Evolutionary conservation across 2,888 invertebrate genomes (phyloP).

Genomic region (Drosophila leonis): DNA sequence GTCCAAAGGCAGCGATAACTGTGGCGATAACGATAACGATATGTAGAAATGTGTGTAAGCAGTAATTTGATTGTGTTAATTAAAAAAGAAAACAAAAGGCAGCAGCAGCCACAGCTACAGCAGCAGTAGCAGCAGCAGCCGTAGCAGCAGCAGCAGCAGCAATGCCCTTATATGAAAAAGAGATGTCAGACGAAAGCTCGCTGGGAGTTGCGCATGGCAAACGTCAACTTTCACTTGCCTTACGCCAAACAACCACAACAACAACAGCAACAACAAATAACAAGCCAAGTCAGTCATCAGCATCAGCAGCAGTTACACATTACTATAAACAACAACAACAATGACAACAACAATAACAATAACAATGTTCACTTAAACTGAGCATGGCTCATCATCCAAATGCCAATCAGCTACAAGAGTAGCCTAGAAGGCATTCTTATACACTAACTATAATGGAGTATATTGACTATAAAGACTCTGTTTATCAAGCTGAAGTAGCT

Average conservation of each 20-base stretch:
- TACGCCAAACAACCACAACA: conserved; percentile 66
- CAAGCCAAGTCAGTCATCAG: conserved; percentile 63
- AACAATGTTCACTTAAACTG: conserved; percentile 46
- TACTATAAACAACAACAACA: conserved; percentile 46
- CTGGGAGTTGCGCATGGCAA: conserved; percentile 56
- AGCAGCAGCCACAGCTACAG: conserved; percentile 28
- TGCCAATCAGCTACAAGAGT: conserved; percentile 11
- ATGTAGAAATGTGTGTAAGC: conserved; percentile 58
- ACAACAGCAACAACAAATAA: conserved; percentile 58
- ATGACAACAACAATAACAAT: conserved; percentile 41
- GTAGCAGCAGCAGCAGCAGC: conserved; percentile 19
- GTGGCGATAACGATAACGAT: conserved; percentile 55
- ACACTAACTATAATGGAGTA: neutral
- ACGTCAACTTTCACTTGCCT: conserved; percentile 82
- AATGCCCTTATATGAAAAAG: conserved; percentile 75
- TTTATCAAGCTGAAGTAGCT: neutral
- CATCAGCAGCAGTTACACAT: conserved; percentile 66
- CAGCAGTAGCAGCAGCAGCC: conserved; percentile 26
- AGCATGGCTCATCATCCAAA: conserved; percentile 25
- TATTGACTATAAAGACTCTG: neutral
- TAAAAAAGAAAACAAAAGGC: conserved; percentile 76
- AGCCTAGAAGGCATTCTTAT: conserved; percentile 5
- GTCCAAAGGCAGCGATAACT: conserved; percentile 38
- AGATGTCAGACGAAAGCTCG: conserved; percentile 65
- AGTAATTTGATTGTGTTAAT: conserved; percentile 78